These are phyloP conservation scores for Notolabrus celidotus DNA, from an alignment of 2,797 vertebrate genomes.

Conservation along the genomic window DNA sequence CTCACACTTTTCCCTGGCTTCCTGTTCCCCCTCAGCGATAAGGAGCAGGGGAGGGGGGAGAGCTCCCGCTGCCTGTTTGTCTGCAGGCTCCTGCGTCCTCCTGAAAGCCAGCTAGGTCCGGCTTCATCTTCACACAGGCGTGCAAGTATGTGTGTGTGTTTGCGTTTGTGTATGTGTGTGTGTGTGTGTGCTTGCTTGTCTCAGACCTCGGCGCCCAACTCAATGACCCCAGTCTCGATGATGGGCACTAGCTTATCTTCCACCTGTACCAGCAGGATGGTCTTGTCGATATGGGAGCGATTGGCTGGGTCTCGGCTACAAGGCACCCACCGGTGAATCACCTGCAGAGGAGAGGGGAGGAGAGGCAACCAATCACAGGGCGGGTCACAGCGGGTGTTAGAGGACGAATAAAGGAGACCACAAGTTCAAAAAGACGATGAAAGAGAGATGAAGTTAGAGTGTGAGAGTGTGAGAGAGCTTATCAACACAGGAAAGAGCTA, in stretches of 20 bases:
- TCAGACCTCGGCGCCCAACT: constrained; percentile 99
- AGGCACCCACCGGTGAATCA: constrained; percentile 99
- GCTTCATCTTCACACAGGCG: constrained; percentile 63
- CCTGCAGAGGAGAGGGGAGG: constrained; percentile 79
- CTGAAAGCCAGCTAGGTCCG: constrained; percentile 23
- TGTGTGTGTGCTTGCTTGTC: constrained; percentile 61
- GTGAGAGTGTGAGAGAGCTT: neutral
- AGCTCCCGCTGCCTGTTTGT: constrained; percentile 71
- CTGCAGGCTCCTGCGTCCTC: constrained; percentile 33
- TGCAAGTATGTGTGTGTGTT: constrained; percentile 5
- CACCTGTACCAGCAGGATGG: constrained; percentile 99
- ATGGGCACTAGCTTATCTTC: constrained; percentile 98
- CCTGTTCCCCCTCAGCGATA: constrained; percentile 83
- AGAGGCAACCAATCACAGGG: constrained; percentile 19
- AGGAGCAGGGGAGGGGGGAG: constrained; percentile 78
- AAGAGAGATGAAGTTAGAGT: constrained; percentile 7
- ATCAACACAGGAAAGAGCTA: no score
- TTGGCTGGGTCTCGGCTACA: constrained; percentile 97
- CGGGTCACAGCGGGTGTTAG: constrained; percentile 25
- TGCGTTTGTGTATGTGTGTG: constrained; percentile 1
- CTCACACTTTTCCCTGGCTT: constrained; percentile 80
- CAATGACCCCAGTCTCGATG: constrained; percentile 96
- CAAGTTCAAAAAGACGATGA: constrained; percentile 8
- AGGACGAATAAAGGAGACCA: neutral
- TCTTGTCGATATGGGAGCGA: constrained; percentile 98